Evolutionary conservation across 2,797 vertebrate genomes (phyloP), one percentile per base, ranked within the genome.

Genomic region (Oryzias dopingdopingensis): DNA sequence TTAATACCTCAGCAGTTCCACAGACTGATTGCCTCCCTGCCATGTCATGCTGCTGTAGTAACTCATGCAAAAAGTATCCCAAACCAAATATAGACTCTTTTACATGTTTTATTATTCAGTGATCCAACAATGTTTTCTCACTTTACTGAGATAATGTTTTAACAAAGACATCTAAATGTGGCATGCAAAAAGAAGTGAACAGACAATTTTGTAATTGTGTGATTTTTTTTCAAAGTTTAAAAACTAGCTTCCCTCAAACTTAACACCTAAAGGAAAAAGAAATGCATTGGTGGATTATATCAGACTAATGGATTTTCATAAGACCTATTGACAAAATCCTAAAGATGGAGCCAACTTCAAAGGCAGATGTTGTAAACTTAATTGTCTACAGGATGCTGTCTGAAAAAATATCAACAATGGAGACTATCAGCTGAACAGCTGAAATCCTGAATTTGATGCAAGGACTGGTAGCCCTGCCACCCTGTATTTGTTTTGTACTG

Each of bases 401-500:
- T 59, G 58, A 77, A 83, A 81, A 81, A 76, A 72, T 81, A 50
- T 56, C 72, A 52, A 62, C 64, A 71, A 74, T 53, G 76, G 68
- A 73, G 68, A 53, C 70, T 69, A 67, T 76, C 59, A 70, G 67
- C 70, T 79, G 70, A 67, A 56, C 56, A 59, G 62, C 66, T 52
- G 54, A 76, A 49, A 74, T 64, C 56, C 46, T 72, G 62, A 69
- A 59, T 79, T 62, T 70, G 49, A 32, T 53, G 62, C 59, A 23
- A 65, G 48, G 65, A 80, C 65, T 60, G 77, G 76, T 71, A 65
- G 63, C 62, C 54, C 52, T 52, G 70, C 73, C 75, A 84, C 79
- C 77, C 80, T 84, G 76, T 77, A 79, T 86, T 86, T 83, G 74
- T 86, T 80, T 86, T 75, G 75, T 69, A 72, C 43, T 82, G 80